Percentiles rank a stretch among this genome's conserved stretches.
phyloP scores from a whole-genome alignment of 2,113 vertebrate genomes.

The Morone saxatilis region DNA sequence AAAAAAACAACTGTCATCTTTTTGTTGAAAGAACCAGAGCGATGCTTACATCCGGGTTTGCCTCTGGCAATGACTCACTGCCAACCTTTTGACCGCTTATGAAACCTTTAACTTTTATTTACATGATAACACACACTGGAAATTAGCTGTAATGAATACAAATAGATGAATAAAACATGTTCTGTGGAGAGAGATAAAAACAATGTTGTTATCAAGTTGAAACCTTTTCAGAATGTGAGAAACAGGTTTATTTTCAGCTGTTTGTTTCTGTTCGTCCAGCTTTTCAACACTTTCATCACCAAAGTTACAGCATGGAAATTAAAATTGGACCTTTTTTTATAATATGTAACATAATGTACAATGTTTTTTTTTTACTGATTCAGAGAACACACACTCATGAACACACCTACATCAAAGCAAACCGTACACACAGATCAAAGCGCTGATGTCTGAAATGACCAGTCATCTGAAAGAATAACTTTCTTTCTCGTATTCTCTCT shows the following conservation, averaged over 20 bases:
- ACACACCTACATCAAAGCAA: neutral
- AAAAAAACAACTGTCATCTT: too few species aligned
- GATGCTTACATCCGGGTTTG: too few species aligned
- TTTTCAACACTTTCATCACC: neutral
- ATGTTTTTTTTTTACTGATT: neutral
- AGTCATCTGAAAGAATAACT: slow-evolving; percentile 9
- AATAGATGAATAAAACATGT: neutral
- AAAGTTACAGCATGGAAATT: neutral
- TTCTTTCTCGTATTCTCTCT: neutral
- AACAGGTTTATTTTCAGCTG: neutral
- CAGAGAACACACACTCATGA: neutral
- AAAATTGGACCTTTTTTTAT: neutral
- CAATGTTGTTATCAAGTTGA: neutral
- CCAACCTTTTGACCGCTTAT: neutral
- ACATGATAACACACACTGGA: neutral
- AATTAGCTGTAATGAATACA: neutral
- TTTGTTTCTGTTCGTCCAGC: neutral
- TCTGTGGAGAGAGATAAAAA: neutral
- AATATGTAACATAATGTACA: neutral
- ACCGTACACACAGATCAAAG: slow-evolving; percentile 15
- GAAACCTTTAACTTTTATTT: too few species aligned
- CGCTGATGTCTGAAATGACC: neutral
- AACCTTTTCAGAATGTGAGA: neutral
- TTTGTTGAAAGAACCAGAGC: too few species aligned
- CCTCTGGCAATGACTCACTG: too few species aligned